Base-by-base conservation (phyloP, 2,797 vertebrate genomes). In the Microctenopoma lineatum region DNA sequence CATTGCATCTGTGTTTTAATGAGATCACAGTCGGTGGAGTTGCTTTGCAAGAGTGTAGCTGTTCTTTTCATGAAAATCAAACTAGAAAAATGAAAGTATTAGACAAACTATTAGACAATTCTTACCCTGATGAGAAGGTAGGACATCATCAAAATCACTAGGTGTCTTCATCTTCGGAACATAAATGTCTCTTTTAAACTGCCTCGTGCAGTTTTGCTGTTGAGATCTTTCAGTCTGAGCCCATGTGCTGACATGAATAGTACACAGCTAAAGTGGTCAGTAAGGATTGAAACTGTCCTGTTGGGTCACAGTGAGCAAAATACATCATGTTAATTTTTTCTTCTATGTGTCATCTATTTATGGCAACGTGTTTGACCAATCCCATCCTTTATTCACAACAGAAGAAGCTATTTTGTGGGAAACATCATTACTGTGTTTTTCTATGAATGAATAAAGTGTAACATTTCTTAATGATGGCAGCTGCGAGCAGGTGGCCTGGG, bases 141-240 rank as follows among this genome's bases (percentile, higher is more conserved):
- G 12, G 18, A 38, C 12, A 7, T 38, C 18, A 55, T 13, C 12
- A 27, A 66, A 46, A 44, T 70, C 42, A 54, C 50, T 48, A 52
- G 26, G n/a, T 50, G 59, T 34, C 29, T n/a, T 69, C 42, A 55
- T 66, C 59, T 32, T 14, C 58, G 45, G 45, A 66, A 41, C 8
- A 11, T n/a, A 25, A 63, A n/a, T 62, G 46, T 32, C n/a, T 3
- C 27, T 14, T 15, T 32, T 11, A 38, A 45, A 27, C 27, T 65
- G 42, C 15, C 27, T n/a, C 46, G 13, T 42, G 36, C 27, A 36
- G 45, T 15, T 14, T 39, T 48, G 44, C 25, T 45, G 18, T 66
- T 51, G 3, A 53, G n/a, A 21, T 36, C 5, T 11, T 53, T 36
- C 12, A 53, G 11, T n/a, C 15, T 10, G 44, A 3, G 18, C n/a